phyloP scores from a whole-genome alignment of 2,888 invertebrate genomes.

The Acleris holmiana region DNA sequence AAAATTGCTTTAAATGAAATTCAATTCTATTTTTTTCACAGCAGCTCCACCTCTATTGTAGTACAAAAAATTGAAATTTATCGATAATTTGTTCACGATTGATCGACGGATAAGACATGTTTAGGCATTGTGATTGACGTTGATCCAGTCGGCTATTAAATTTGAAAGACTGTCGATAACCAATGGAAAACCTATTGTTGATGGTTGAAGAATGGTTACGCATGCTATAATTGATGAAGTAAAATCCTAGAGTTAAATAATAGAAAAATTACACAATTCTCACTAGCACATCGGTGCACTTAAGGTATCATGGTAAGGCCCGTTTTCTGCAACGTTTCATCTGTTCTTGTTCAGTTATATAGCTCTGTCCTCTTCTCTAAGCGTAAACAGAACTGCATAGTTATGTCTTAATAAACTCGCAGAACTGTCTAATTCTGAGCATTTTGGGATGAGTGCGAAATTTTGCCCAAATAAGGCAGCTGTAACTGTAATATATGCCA shows the following conservation, averaged over 20 bases:
- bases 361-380: too few relatives aligned
- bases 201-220: background rate
- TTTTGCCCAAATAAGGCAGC: too few relatives aligned
- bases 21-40: background rate
- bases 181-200: slow-evolving; percentile 3
- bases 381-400: too few relatives aligned
- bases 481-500: too few relatives aligned
- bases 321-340: too few relatives aligned
- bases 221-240: background rate
- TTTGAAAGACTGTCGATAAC: slow-evolving; percentile 1
- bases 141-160: background rate
- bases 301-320: too few relatives aligned
- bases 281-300: too few relatives aligned
- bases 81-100: slow-evolving; percentile 5
- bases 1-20: background rate
- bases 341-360: too few relatives aligned
- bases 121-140: slow-evolving; percentile 10
- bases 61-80: slow-evolving; percentile 2
- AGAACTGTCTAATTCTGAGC: too few relatives aligned
- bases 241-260: background rate
- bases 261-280: too few relatives aligned
- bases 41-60: background rate
- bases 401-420: too few relatives aligned
- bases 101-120: slow-evolving; percentile 6
- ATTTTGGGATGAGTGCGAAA: too few relatives aligned